Percentiles rank a stretch among this genome's conserved stretches.
Evolutionary conservation across 2,113 vertebrate genomes (phyloP).

Genomic region (Hippocampus guttulatus): DNA sequence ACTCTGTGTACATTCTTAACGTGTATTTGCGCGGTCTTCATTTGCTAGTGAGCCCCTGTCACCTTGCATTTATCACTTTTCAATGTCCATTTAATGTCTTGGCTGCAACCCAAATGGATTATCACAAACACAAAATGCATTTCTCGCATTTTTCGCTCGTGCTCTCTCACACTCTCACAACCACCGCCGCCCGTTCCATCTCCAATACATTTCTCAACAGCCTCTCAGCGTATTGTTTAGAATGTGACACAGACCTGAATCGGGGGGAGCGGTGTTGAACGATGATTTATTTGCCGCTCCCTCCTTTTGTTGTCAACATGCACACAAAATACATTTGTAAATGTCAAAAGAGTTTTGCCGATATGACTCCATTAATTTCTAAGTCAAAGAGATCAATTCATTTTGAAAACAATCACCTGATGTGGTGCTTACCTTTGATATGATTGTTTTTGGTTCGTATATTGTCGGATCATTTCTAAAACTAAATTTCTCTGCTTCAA

Average conservation of each 20-base stretch:
- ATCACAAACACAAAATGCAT: constrained; percentile 42
- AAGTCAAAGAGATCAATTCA: not conserved
- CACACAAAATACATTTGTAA: constrained; percentile 10
- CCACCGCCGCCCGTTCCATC: not conserved
- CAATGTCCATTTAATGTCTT: constrained; percentile 43
- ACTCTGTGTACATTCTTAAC: not conserved
- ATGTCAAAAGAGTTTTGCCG: constrained; percentile 12
- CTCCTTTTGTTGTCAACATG: constrained; percentile 23
- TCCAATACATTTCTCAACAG: constrained; percentile 37
- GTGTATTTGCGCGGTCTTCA: constrained; percentile 10
- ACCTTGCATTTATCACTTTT: constrained; percentile 45
- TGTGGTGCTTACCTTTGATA: constrained; percentile 15
- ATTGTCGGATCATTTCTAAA: not conserved
- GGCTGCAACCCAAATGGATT: constrained; percentile 41
- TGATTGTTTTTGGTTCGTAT: not conserved
- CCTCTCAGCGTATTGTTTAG: constrained; percentile 24
- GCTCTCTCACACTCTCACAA: not conserved
- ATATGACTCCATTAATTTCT: constrained; percentile 17
- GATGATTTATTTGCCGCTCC: constrained; percentile 41
- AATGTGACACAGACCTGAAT: constrained; percentile 16
- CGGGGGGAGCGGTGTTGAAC: constrained; percentile 6
- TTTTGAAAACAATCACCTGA: not conserved
- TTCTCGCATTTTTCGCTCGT: constrained; percentile 9
- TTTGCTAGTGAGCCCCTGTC: constrained; percentile 25
- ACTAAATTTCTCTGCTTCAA: not conserved